Base-by-base conservation (phyloP, 1,140 invertebrate species). In the Hermatobates lingyangjiaoensis region DNA sequence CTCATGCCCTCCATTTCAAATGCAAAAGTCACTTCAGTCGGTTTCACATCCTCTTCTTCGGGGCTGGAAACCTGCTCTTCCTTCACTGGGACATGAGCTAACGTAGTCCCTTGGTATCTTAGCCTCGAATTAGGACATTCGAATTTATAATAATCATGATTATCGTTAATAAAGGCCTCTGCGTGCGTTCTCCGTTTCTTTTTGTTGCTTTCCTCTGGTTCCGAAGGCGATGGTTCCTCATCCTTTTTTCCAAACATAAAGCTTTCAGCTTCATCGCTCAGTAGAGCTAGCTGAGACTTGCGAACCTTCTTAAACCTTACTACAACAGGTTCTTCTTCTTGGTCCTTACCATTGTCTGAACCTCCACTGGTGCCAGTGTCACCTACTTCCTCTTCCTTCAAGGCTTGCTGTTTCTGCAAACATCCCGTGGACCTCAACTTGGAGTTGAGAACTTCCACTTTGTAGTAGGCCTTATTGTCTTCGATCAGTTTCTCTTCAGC, bases 211-310 rank as follows among this genome's bases (percentile, higher is more conserved):
- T 38, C 23, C 46, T 45, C 52, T 25, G n/a, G 38, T 18, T 23
- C 28, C 4, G 40, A n/a, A 10, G 48, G 20, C 20, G 46, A 25
- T 48, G 46, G 15, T 24, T 45, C 34, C 20, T 39, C 39, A 14
- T 51, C 44, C 44, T 46, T 30, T 30, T 73, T 71, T 2, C 71
- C 66, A 62, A 87, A 87, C 76, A 87, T 81, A 61, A 86, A 87
- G 46, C 80, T 84, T 57, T 85, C 82, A 0, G 83, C 83, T 62
- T 87, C 83, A 53, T 83, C 79, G 52, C 82, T 86, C 1, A 87
- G 61, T 20, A 80, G 69, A 0, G 77, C 76, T 20, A 87, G 58
- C 63, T 86, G 81, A 0, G 81, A 79, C 47, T 77, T 74, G 21
- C 81, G 24, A 0, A 59, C 54, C 51, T 60, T 60, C 30, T 56